Conservation (phyloP, 2,888 invertebrate species). For the Operophtera brumata region DNA sequence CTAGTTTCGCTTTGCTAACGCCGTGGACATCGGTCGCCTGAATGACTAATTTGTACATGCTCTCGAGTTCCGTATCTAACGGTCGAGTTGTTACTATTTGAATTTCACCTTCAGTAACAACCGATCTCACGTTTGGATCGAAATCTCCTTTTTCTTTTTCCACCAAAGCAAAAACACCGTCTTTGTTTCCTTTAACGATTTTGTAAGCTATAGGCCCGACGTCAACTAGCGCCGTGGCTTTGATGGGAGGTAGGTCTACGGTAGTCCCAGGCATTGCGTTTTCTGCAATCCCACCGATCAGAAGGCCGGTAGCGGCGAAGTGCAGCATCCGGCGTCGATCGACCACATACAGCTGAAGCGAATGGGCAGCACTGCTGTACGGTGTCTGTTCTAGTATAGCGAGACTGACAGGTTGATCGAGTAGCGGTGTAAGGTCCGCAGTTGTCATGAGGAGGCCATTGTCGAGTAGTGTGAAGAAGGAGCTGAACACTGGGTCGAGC, state of each 20-base stretch:
- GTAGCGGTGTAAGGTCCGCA: conserved; percentile 89
- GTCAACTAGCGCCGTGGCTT: conserved; percentile 85
- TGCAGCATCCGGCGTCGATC: conserved; percentile 90
- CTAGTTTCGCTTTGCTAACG: conserved; percentile 90
- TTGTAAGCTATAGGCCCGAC: conserved; percentile 88
- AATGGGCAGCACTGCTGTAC: conserved; percentile 89
- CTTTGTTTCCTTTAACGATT: conserved; percentile 88
- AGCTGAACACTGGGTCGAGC: conserved; percentile 89
- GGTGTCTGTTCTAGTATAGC: conserved; percentile 90
- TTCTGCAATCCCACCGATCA: conserved; percentile 87
- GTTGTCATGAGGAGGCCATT: conserved; percentile 96
- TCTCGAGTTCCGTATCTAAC: conserved; percentile 88
- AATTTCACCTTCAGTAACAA: conserved; percentile 83
- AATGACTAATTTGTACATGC: conserved; percentile 86
- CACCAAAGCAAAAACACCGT: conserved; percentile 86
- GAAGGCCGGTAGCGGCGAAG: conserved; percentile 83
- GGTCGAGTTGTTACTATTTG: conserved; percentile 87
- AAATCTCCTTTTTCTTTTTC: conserved; percentile 74
- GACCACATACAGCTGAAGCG: conserved; percentile 90
- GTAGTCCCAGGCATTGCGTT: conserved; percentile 87
- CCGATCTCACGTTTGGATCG: conserved; percentile 73
- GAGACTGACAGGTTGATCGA: conserved; percentile 90
- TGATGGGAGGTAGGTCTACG: conserved; percentile 86
- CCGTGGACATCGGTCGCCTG: conserved; percentile 90
- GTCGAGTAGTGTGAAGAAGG: conserved; percentile 92